Conservation (phyloP, 2,888 invertebrate species). For the Argynnis bischoffii region DNA sequence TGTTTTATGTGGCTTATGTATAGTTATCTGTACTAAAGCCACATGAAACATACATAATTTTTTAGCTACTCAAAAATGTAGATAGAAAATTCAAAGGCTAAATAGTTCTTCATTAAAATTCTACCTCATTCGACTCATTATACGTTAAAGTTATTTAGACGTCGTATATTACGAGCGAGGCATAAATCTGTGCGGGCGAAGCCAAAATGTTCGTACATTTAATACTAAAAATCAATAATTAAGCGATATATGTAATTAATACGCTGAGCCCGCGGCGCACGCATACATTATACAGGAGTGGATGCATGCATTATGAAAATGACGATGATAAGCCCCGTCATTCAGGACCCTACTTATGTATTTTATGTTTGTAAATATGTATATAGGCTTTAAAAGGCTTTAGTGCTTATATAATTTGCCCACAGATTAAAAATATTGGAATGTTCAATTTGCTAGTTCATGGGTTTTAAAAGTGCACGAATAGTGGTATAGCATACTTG, state of each 20-base stretch:
- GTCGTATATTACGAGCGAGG: constrained; percentile 43
- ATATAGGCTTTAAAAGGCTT: constrained; percentile 30
- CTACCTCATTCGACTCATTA: constrained; percentile 24
- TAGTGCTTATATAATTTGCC: constrained; percentile 22
- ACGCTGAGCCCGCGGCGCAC: constrained; percentile 51
- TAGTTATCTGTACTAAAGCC: not conserved
- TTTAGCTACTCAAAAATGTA: not conserved
- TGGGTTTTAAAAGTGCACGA: not conserved
- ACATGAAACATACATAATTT: not conserved
- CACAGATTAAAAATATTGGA: constrained; percentile 18
- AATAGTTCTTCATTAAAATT: constrained; percentile 25
- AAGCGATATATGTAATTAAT: constrained; percentile 79
- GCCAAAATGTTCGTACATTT: constrained; percentile 64
- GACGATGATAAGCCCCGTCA: constrained; percentile 59
- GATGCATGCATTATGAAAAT: constrained; percentile 70
- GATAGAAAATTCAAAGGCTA: constrained; percentile 7
- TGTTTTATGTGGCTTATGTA: too few species aligned
- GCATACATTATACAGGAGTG: constrained; percentile 60
- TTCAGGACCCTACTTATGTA: constrained; percentile 43
- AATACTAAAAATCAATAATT: constrained; percentile 81
- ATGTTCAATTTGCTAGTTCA: not conserved
- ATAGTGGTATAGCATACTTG: not conserved
- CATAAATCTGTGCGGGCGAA: constrained; percentile 49
- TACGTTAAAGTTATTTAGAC: constrained; percentile 43
- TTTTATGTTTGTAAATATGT: constrained; percentile 32